phyloP scores from a whole-genome alignment of 2,888 invertebrate species.

The Drosophila demipolita region DNA sequence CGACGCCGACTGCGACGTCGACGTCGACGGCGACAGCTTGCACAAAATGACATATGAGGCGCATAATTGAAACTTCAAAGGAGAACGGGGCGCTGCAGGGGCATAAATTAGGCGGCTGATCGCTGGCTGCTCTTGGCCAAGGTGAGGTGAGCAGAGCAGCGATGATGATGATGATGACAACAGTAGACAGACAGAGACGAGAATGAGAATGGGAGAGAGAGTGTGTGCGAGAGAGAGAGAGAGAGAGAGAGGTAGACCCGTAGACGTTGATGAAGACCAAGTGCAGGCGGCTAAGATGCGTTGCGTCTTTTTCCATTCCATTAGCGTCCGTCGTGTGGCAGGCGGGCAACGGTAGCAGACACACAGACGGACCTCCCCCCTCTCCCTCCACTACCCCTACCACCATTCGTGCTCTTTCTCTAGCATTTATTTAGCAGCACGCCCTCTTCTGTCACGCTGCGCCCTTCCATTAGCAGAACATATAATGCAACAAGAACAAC shows the following conservation, averaged over 20 bases:
- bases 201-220: neutral
- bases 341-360: conserved; percentile 39
- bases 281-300: conserved; percentile 47
- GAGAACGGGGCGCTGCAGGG: conserved; percentile 71
- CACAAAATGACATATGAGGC: conserved; percentile 82
- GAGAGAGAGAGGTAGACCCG: neutral
- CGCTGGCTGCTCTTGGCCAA: conserved; percentile 52
- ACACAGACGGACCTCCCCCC: neutral
- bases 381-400: neutral
- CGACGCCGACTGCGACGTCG: conserved; percentile 11
- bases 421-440: conserved; percentile 2
- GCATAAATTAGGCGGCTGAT: conserved; percentile 79
- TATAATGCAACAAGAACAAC: conserved; percentile 24
- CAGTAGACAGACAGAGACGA: neutral
- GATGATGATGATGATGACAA: conserved; percentile 53
- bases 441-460: conserved; percentile 55
- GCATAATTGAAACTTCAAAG: conserved; percentile 83
- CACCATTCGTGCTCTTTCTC: neutral
- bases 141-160: conserved; percentile 51
- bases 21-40: conserved; percentile 55
- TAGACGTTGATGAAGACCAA: conserved; percentile 41
- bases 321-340: conserved; percentile 72
- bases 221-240: neutral
- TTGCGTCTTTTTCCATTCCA: conserved; percentile 62
- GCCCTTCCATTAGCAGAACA: conserved; percentile 74